Base-by-base conservation (phyloP, 2,888 invertebrate species). In the Anarsia innoxiella region DNA sequence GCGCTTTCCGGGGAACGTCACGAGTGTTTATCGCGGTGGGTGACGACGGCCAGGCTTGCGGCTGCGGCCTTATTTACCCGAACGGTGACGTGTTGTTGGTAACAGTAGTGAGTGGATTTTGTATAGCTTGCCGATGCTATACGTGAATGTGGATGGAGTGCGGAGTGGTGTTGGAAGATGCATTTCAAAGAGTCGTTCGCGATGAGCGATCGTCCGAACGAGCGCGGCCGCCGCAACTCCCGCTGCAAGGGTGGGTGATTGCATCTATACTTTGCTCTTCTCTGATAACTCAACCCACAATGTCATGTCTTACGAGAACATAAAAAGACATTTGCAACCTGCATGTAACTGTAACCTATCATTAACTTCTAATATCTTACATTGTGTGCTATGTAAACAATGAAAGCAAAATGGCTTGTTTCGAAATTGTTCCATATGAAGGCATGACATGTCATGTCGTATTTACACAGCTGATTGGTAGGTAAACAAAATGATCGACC, bases 121-220 rank as follows among this genome's bases (percentile, higher is more conserved):
- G 70, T 70, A 66, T 68, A 56, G 68, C 71, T 64, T 59, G 78
- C 79, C 59, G 72, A 83, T 84, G 82, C 57, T 76, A 82, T 72
- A 79, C 74, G 70, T 84, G 73, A 74, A 73, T 80, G 76, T 83
- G 80, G 72, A 80, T 73, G 73, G 71, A 75, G 69, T 72, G 62
- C 64, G 77, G 74, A 72, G 72, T 51, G 78, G 67, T 66, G 70
- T 74, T 53, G 74, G 83, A 84, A 84, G 78, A 84, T 84, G 84
- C 84, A 84, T 83, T 82, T 84, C 84, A 84, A 83, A 72, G 82
- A 83, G 80, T 73, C 82, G 68, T 80, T 83, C 79, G 79, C 80
- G 70, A 84, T 84, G 84, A 84, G 78, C 84, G 84, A 84, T 78
- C 82, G 80, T 76, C 80, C 82, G 68, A 79, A 66, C 77, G 84